A percentile compares a stretch with the other conserved stretches of the same genome.
These are phyloP conservation scores for Staurois parvus DNA, from an alignment of 2,797 vertebrate genomes.

Conservation along the genomic window DNA sequence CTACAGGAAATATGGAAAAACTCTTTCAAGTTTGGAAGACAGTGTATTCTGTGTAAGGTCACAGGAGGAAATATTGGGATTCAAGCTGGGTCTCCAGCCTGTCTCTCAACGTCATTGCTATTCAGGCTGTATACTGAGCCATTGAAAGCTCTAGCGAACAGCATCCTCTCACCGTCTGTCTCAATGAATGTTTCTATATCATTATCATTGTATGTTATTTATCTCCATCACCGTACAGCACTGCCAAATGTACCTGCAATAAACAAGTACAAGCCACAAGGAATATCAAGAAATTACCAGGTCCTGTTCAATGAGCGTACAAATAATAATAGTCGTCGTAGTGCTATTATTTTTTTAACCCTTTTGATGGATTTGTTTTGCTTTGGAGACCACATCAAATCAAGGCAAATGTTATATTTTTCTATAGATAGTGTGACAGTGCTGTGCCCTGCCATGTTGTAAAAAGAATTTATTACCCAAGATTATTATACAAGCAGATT, in stretches of 20 bases:
- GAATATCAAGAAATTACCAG: background rate
- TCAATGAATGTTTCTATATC: slow-evolving; percentile 9
- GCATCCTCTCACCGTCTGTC: slow-evolving; percentile 11
- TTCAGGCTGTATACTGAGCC: slow-evolving; percentile 1
- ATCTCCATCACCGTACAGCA: slow-evolving; percentile 2
- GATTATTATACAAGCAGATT: no score
- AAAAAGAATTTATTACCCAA: no score
- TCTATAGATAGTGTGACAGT: no score
- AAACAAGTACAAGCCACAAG: background rate
- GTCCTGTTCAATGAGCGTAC: background rate
- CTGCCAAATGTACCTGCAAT: background rate
- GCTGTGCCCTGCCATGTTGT: no score
- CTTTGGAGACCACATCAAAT: background rate
- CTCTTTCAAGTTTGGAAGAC: background rate
- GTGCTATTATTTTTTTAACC: no score
- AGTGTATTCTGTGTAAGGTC: background rate
- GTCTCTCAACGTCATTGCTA: slow-evolving; percentile 7
- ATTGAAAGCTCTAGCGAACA: slow-evolving; percentile 4
- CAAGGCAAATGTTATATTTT: no score
- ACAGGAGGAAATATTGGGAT: background rate
- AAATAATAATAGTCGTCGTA: background rate
- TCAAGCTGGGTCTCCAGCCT: background rate
- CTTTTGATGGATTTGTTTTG: no score
- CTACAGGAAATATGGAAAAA: background rate
- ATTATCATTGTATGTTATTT: slow-evolving; percentile 11